These are phyloP conservation scores for Scotopteryx bipunctaria DNA, from an alignment of 2,888 invertebrate genomes.

Conservation along the genomic window DNA sequence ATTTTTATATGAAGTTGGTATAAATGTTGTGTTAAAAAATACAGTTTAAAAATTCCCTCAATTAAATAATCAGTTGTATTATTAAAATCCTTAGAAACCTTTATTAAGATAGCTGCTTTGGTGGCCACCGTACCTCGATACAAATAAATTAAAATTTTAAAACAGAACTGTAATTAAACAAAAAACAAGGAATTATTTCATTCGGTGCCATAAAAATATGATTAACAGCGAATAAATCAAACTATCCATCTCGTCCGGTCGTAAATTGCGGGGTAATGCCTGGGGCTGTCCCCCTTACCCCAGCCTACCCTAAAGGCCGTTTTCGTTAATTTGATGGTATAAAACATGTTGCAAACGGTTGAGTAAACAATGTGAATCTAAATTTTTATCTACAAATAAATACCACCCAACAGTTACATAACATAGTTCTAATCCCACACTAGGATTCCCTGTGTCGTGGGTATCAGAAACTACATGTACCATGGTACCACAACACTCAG, in stretches of 20 bases:
- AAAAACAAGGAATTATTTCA: slow-evolving; percentile 30
- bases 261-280: slow-evolving; percentile 52
- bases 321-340: slow-evolving; percentile 9
- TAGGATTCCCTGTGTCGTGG: too few relatives aligned
- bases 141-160: slow-evolving; percentile 18
- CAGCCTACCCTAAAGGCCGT: slow-evolving; percentile 8
- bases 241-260: slow-evolving; percentile 57
- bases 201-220: slow-evolving; percentile 30
- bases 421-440: too few relatives aligned
- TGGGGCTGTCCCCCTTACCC: slow-evolving; percentile 23
- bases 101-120: neutral
- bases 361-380: neutral
- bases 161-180: slow-evolving; percentile 28
- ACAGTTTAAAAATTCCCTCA: too few relatives aligned
- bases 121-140: neutral
- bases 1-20: too few relatives aligned
- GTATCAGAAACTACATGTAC: too few relatives aligned
- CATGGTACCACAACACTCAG: too few relatives aligned
- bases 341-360: neutral
- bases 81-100: too few relatives aligned
- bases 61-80: too few relatives aligned
- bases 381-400: too few relatives aligned
- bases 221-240: slow-evolving; percentile 64
- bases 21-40: too few relatives aligned
- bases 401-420: too few relatives aligned